These are phyloP conservation scores for Halcyon senegalensis DNA, from an alignment of 2,113 vertebrate species.

Conservation along the genomic window DNA sequence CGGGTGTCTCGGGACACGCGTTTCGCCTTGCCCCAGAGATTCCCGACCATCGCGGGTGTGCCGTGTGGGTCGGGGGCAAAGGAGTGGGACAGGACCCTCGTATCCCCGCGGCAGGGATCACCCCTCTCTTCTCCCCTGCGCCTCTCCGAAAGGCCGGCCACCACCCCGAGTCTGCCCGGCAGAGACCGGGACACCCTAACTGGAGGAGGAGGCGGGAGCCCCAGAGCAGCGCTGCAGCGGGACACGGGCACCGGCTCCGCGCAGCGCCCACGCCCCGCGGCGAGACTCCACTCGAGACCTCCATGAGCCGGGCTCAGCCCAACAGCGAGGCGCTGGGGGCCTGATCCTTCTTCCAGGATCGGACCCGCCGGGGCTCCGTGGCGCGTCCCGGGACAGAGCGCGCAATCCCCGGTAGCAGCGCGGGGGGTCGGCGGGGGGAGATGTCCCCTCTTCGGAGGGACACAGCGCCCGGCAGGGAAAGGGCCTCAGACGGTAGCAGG, in stretches of 20 bases:
- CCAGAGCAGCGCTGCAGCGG: background rate
- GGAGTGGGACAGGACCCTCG: background rate
- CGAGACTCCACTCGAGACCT: background rate
- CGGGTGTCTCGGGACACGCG: background rate
- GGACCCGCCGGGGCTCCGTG: background rate
- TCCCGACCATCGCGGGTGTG: background rate
- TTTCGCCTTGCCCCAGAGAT: background rate
- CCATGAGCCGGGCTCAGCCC: background rate
- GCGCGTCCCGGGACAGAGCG: background rate
- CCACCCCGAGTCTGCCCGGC: no score
- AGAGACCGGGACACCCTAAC: no score
- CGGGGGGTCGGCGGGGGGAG: background rate
- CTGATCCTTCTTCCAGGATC: background rate
- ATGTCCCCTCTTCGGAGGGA: no score
- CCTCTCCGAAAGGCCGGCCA: background rate
- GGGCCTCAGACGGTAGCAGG: background rate
- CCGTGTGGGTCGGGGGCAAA: background rate
- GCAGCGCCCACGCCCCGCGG: background rate
- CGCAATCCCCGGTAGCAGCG: background rate
- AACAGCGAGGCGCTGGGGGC: background rate
- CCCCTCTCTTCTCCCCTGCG: background rate
- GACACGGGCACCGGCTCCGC: background rate
- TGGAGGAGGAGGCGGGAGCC: background rate
- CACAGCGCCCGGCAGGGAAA: background rate
- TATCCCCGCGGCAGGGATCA: background rate